These are phyloP conservation scores for Meiosimyza platycephala DNA, from an alignment of 2,888 invertebrate genomes.

Conservation along the genomic window DNA sequence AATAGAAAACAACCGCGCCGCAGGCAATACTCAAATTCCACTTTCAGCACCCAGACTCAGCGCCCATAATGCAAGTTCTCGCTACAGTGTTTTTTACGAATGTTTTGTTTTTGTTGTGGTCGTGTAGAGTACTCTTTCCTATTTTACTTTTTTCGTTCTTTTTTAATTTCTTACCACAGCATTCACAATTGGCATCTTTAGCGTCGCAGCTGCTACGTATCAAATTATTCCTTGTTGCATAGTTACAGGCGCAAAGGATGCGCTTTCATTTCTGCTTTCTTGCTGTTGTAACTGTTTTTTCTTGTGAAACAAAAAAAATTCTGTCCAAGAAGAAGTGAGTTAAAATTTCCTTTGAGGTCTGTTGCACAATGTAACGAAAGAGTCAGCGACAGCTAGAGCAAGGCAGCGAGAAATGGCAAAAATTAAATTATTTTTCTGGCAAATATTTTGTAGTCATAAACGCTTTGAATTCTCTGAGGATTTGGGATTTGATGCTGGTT, in stretches of 20 bases:
- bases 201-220: constrained; percentile 8
- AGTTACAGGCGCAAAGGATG: constrained; percentile 27
- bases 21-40: constrained; percentile 28
- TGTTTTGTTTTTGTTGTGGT: background rate
- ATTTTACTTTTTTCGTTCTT: background rate
- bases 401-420: background rate
- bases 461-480: constrained; percentile 17
- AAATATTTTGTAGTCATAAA: constrained; percentile 16
- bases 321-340: background rate
- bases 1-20: constrained; percentile 21
- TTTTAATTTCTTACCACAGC: constrained; percentile 12
- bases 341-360: constrained; percentile 28
- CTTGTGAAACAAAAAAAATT: background rate
- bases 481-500: constrained; percentile 17
- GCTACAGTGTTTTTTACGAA: background rate
- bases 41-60: constrained; percentile 12
- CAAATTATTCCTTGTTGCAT: constrained; percentile 30
- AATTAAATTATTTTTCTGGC: constrained; percentile 27
- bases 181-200: background rate
- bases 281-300: background rate
- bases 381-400: background rate
- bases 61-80: background rate
- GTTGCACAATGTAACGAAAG: constrained; percentile 17
- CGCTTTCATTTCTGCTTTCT: constrained; percentile 21
- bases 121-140: background rate